Conservation (phyloP, 2,888 invertebrate genomes). For the Hedychridium roseum region DNA sequence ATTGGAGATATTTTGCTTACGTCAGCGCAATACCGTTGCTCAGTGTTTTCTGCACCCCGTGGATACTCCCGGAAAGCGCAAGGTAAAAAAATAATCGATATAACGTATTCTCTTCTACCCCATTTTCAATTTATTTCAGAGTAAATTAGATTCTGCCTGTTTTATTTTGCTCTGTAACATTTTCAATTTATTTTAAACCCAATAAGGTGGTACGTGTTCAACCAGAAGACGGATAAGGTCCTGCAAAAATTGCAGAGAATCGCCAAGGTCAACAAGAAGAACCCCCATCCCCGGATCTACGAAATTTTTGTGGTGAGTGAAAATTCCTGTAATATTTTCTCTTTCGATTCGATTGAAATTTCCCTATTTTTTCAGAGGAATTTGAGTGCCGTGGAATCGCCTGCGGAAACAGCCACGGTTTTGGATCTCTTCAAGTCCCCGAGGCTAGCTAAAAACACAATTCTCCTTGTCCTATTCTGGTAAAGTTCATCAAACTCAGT, state of each 20-base stretch:
- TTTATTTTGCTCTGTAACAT: background rate
- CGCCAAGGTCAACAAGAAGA: conserved; percentile 63
- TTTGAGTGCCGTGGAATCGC: conserved; percentile 46
- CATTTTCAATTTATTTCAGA: background rate
- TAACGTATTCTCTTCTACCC: conserved; percentile 6
- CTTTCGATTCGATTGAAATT: too few relatives aligned
- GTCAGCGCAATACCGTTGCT: conserved; percentile 64
- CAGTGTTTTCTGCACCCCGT: conserved; percentile 61
- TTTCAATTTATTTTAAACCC: background rate
- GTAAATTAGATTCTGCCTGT: too few relatives aligned
- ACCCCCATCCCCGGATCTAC: conserved; percentile 63
- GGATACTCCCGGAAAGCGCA: conserved; percentile 66
- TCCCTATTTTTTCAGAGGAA: conserved; percentile 52
- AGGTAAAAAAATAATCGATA: conserved; percentile 52
- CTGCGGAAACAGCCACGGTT: conserved; percentile 55
- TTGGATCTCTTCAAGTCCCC: conserved; percentile 65
- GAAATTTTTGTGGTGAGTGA: conserved; percentile 60
- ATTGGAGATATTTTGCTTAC: conserved; percentile 65
- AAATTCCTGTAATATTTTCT: background rate
- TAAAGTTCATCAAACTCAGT: conserved; percentile 31
- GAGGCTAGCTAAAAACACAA: conserved; percentile 62
- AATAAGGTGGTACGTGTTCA: conserved; percentile 65
- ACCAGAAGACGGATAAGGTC: conserved; percentile 64
- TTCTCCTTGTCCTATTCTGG: conserved; percentile 65
- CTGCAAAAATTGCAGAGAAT: conserved; percentile 64